Conservation (phyloP, 2,888 invertebrate genomes). For the Cheilosia variabilis region DNA sequence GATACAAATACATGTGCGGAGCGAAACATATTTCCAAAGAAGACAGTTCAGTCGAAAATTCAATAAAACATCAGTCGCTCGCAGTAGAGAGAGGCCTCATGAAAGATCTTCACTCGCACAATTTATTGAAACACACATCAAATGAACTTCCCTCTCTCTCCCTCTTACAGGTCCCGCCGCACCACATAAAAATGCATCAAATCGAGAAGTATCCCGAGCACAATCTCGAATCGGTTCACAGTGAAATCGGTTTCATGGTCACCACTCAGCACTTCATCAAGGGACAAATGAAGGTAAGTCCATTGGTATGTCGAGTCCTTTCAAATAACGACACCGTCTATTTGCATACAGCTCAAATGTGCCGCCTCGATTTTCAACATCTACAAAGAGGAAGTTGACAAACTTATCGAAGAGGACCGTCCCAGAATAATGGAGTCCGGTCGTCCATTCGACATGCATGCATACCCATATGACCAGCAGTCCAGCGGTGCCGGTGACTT, state of each 20-base stretch:
- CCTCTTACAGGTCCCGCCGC: conserved; percentile 80
- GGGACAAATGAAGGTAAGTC: conserved; percentile 82
- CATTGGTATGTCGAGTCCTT: not conserved
- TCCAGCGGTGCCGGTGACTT: conserved; percentile 79
- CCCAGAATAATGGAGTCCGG: conserved; percentile 83
- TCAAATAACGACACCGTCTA: not conserved
- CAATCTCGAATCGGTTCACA: conserved; percentile 82
- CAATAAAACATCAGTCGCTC: no score
- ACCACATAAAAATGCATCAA: conserved; percentile 83
- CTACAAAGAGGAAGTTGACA: conserved; percentile 83
- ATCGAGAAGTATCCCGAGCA: conserved; percentile 81
- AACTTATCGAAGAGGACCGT: conserved; percentile 83
- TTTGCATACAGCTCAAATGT: conserved; percentile 81
- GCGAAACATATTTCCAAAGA: not conserved
- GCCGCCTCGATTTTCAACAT: conserved; percentile 83
- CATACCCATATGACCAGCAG: conserved; percentile 81
- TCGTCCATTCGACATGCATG: conserved; percentile 82
- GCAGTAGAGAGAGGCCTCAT: no score
- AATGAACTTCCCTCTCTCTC: not conserved
- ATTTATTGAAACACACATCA: not conserved
- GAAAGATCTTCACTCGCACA: no score
- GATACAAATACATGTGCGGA: not conserved
- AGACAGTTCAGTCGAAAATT: no score
- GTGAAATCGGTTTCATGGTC: conserved; percentile 82
- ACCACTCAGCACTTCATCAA: conserved; percentile 82